Conservation (phyloP, 2,113 vertebrate genomes). For the Tympanuchus pallidicinctus region DNA sequence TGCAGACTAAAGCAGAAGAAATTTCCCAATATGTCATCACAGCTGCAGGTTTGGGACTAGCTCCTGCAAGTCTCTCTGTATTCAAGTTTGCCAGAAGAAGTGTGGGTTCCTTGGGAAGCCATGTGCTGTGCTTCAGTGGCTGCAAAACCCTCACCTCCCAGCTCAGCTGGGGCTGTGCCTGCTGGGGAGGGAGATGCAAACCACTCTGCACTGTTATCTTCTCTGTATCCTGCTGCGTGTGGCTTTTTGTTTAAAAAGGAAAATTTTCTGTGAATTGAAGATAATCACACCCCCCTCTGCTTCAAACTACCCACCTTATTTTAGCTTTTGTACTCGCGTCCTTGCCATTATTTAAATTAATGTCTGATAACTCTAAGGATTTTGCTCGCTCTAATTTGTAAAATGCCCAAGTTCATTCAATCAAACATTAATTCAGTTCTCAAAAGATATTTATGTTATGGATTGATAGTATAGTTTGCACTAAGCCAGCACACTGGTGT, state of each 20-base stretch:
- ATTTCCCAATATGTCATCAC: background rate
- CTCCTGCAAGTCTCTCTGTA: background rate
- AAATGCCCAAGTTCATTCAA: constrained; percentile 42
- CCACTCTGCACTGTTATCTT: background rate
- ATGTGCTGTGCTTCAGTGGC: accelerated
- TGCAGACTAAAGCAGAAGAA: background rate
- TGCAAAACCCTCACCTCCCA: accelerated
- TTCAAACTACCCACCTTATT: background rate
- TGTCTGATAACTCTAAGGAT: background rate
- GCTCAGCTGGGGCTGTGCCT: accelerated
- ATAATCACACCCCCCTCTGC: accelerated
- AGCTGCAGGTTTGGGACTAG: background rate
- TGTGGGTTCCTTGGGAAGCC: accelerated
- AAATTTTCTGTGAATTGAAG: accelerated
- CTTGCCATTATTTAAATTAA: background rate
- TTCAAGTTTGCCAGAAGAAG: background rate
- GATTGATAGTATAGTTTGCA: constrained; percentile 10
- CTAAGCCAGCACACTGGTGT: background rate
- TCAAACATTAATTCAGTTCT: constrained; percentile 8
- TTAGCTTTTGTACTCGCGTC: background rate
- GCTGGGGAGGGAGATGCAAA: accelerated
- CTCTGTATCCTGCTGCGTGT: accelerated
- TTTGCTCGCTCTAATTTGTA: background rate
- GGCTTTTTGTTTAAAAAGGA: background rate
- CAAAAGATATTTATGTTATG: constrained; percentile 1